Percentiles rank a stretch among this genome's conserved stretches.
Conservation (phyloP, 2,797 vertebrate species). For the Margarornis squamiger region DNA sequence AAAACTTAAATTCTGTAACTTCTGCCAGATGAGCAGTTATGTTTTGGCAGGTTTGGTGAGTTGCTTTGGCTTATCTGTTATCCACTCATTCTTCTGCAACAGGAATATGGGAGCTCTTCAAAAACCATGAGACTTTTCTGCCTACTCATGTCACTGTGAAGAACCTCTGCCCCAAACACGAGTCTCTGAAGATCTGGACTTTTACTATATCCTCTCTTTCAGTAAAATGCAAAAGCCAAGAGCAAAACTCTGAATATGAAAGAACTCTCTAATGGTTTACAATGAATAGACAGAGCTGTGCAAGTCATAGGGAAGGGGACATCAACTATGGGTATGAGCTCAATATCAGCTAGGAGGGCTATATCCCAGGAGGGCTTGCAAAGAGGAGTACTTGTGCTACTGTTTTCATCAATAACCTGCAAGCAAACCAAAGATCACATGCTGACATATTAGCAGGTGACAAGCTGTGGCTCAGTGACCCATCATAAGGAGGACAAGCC, state of each 20-base stretch:
- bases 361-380: neutral
- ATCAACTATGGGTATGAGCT: fast-evolving
- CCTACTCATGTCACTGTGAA: neutral
- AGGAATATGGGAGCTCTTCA: neutral
- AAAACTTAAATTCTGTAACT: neutral
- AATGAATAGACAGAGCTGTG: neutral
- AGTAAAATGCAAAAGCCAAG: neutral
- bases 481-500: neutral
- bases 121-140: neutral
- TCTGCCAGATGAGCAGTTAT: neutral
- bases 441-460: neutral
- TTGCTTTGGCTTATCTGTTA: neutral
- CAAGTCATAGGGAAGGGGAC: neutral
- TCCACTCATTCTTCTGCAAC: neutral
- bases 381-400: neutral
- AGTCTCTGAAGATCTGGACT: neutral
- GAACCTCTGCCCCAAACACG: neutral
- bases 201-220: neutral
- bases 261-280: neutral
- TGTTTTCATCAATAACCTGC: neutral
- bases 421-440: neutral
- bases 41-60: neutral
- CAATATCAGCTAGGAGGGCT: neutral
- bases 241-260: neutral
- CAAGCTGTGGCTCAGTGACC: neutral